Base-by-base conservation (phyloP, 2,113 vertebrate species). In the Seriola quinqueradiata region DNA sequence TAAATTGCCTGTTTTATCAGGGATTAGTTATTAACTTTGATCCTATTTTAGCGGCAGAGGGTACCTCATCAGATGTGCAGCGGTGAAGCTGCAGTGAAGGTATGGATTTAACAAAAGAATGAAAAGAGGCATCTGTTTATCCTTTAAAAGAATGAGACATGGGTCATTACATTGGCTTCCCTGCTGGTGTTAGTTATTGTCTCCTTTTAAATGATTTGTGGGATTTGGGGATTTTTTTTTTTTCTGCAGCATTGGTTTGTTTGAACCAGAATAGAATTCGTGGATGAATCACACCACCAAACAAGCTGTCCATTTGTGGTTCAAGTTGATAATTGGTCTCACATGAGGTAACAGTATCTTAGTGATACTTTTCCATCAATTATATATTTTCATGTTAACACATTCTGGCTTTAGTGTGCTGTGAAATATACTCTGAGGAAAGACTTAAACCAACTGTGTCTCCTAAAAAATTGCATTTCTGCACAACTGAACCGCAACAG, bases 271-370 rank as follows among this genome's bases (percentile, higher is more conserved):
- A 70, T 50, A 65, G 59, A 67, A 74, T 71, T 57, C 44, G 7
- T 23, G 36, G 75, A 71, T 84, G 61, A 77, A 71, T 58, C 25
- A 5, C 55, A 25, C 54, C 23, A 42, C 66, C 68, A 84, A 81
- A 80, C 70, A 79, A 82, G 79, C 72, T 86, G 83, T 67, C 52
- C 42, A 66, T 83, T 79, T 69, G 55, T 79, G 75, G 74, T 81
- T 81, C 38, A 60, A 71, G 63, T 75, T 84, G 84, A 82, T 89
- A 87, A 89, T 82, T 91, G 75, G 83, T 84, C 79, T 82, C 79
- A 63, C 38, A 75, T 72, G 81, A 84, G 48, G 60, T 50, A 57
- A 75, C 36, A 28, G 77, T 59, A 57, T 77, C 71, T 84, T 81
- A 50, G 25, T 67, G 59, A 85, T 87, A 79, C 57, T 67, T 81